phyloP scores from a whole-genome alignment of 2,113 vertebrate species.

The Trichomycterus rosablanca region DNA sequence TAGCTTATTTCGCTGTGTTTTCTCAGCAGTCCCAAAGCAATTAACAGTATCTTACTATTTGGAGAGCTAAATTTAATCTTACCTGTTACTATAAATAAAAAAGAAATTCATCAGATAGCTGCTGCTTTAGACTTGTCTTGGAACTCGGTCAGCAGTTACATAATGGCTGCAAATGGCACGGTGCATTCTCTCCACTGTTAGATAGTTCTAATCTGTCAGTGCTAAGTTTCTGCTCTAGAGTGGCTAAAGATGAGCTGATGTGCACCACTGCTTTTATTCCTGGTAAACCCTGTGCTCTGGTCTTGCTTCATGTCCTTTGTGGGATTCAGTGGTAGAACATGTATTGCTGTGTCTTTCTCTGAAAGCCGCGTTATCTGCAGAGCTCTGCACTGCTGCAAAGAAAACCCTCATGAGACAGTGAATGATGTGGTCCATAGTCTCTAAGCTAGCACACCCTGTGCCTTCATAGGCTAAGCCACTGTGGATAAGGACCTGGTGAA shows the following conservation, averaged over 20 bases:
- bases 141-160: background rate
- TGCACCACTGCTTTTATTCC: background rate
- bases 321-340: background rate
- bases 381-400: background rate
- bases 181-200: background rate
- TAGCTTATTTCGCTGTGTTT: no score
- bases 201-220: background rate
- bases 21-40: no score
- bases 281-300: background rate
- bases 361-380: background rate
- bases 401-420: background rate
- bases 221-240: background rate
- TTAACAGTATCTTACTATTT: background rate
- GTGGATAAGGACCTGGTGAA: background rate
- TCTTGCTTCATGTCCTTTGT: background rate
- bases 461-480: background rate
- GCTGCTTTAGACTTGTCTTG: no score
- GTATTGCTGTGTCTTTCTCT: no score
- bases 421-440: background rate
- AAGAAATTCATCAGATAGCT: no score
- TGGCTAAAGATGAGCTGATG: background rate
- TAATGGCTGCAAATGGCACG: conserved; percentile 14
- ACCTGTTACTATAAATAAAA: background rate
- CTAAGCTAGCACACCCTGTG: background rate
- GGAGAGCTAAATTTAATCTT: background rate